These are phyloP conservation scores for Petroica traversi DNA, from an alignment of 2,113 vertebrate species.

Conservation along the genomic window DNA sequence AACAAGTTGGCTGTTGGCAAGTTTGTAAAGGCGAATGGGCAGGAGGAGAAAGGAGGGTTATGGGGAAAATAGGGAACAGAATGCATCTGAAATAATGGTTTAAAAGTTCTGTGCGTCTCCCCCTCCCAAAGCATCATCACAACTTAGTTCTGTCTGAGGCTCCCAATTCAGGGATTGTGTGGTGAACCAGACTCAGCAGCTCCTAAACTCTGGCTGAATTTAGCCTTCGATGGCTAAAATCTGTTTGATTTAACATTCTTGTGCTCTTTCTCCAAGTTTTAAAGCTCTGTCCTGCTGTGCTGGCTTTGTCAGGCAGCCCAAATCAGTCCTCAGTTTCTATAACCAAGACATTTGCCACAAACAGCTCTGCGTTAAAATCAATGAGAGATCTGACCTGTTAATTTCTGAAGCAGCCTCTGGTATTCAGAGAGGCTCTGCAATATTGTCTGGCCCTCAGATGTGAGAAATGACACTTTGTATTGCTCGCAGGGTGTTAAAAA, in stretches of 20 bases:
- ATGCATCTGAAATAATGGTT: not conserved
- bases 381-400: not conserved
- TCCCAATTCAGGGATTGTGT: not conserved
- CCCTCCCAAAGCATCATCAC: not conserved
- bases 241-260: not conserved
- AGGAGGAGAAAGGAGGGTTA: not conserved
- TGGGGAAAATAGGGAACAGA: not conserved
- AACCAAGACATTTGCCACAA: slow-evolving; percentile 23
- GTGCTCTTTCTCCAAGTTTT: not conserved
- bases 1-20: not conserved
- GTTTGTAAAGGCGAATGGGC: not conserved
- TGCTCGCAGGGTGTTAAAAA: slow-evolving; percentile 24
- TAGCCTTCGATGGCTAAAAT: not conserved
- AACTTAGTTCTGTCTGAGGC: not conserved
- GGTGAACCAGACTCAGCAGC: not conserved
- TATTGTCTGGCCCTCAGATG: not conserved
- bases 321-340: not conserved
- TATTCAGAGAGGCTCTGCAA: slow-evolving; percentile 2
- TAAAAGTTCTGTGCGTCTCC: not conserved
- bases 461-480: slow-evolving; percentile 46
- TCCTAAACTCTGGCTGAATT: not conserved
- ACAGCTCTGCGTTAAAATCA: slow-evolving; percentile 21
- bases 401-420: slow-evolving; percentile 29
- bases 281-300: slow-evolving; percentile 2
- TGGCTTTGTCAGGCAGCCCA: slow-evolving; percentile 18